Evolutionary conservation across 1,140 invertebrate species (phyloP), one percentile per base, ranked within the genome.

Genomic region (Magallana gigas): DNA sequence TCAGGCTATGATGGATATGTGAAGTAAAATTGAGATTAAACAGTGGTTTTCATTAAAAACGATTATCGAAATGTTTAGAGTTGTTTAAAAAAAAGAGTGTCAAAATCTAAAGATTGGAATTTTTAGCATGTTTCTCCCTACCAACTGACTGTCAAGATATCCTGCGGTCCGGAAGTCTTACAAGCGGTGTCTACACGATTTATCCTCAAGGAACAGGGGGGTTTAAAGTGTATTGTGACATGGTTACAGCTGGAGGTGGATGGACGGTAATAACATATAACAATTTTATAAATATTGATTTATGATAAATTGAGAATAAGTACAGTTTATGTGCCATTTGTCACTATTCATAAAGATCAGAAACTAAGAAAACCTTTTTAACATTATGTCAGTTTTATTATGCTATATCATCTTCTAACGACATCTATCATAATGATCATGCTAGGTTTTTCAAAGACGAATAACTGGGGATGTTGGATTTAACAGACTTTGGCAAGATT

Each of bases 401-500:
- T n/a, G 23, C 23, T 48, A 48, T 48, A 48, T 48, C 2, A 48
- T 48, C 36, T 5, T 5, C 36, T 48, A 48, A 48, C 2, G 36
- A 48, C 2, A 48, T 48, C 36, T 48, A 4, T 48, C 36, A 48
- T 48, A 48, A 48, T 48, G 2, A 98, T 18, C 7, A 12, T 36
- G 0, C 12, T 80, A 82, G 80, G 80, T 57, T 5, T 8, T 82
- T 57, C 80, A 82, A 82, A 56, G 36, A 8, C 29, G 80, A 56
- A 14, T 23, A 16, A 82, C 16, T 57, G 80, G 80, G 18, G n/a
- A 57, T 1, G 8, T 57, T 57, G 57, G 57, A 57, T 82, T 82
- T 48, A 82, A 82, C 93, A 95, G 97, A 9, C 97, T 98, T 93
- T 99, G 98, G 98, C 96, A 96, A 16, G 97, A 98, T 91, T 99